Evolutionary conservation across 2,797 vertebrate genomes (phyloP), one percentile per base, ranked within the genome.

Genomic region (Tiaroga cobitis): DNA sequence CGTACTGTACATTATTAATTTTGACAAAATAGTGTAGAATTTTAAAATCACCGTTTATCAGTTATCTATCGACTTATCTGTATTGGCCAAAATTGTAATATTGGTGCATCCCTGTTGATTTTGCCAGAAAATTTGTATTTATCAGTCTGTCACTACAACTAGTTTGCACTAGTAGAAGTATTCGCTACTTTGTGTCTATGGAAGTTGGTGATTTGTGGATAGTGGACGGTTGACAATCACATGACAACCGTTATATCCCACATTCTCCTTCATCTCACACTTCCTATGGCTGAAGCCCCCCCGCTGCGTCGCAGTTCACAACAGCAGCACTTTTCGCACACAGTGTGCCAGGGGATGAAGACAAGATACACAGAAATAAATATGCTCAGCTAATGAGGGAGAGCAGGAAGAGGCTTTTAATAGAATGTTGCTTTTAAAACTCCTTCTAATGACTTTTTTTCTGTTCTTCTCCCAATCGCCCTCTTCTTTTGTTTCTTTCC

Each of bases 331-430:
- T 88, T 85, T 86, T 84, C 82, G 92, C 92, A 93, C 91, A 65
- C 87, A 87, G 90, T 89, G 91, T 82, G 79, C 80, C 88, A 85
- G 89, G 87, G 91, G 92, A 92, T 90, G 92, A 92, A 90, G 91
- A 90, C 90, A 90, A 85, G 92, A 91, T 92, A 92, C 93, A 94
- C 94, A 95, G 93, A 94, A 95, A 95, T 91, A 82, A 88, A 91
- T 91, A 90, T 88, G 89, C 91, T 91, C 85, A 87, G 91, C 92
- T 95, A 95, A 94, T 96, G 92, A 95, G 95, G 94, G 92, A 86
- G 89, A 89, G 85, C 86, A 94, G 85, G 86, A 92, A 92, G 93
- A 90, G 84, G 88, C 87, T 93, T 92, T 93, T 93, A 92, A 92
- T 90, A 92, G 89, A 90, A 87, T 83, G 74, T 73, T 86, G 79